Evolutionary conservation across 2,113 vertebrate species (phyloP), one percentile per base, ranked within the genome.

Genomic region (Ammodytes dubius): DNA sequence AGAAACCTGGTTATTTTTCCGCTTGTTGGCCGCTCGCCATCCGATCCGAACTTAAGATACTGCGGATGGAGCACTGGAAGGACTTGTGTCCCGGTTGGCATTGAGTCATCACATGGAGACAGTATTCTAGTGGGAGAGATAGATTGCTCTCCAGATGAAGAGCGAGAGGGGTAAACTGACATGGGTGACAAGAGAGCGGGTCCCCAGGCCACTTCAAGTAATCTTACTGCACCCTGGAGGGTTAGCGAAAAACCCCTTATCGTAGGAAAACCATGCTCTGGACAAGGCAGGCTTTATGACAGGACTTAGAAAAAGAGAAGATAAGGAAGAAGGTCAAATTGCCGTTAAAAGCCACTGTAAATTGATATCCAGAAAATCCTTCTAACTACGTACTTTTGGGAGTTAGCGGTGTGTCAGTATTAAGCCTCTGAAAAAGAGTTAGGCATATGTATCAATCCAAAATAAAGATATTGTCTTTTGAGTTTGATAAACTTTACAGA

Each of bases 31-130:
- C 9, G 14, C 15, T 61, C 49, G 76, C 91, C 89, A 90, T 59
- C 9, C 14, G 74, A 88, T 93, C 77, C 67, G 70, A 92, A 93
- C 94, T 95, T 92, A 94, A 93, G 94, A 92, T 94, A 95, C 27
- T 27, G 27, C 27, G 27, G 83, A 83, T 10, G 1, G 82, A 49
- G 92, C 86, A 81, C 63, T 74, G 87, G 88, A 85, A 52, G 85
- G 86, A 89, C 94, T 93, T 96, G 94, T 95, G 94, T 89, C 93
- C 95, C 83, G 88, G 89, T 94, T 97, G 96, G 96, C 90, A 88
- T 77, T 3, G 27, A 72, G 64, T 84, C 49, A 53, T 79, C 49
- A 52, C n/a, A 63, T 42, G 65, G 9, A 52, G 60, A 61, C 6
- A 45, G 40, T 74, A 76, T 78, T 82, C 58, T 71, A 54, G 67